These are phyloP conservation scores for Xenus cinereus DNA, from an alignment of 2,113 vertebrate species.

Conservation along the genomic window DNA sequence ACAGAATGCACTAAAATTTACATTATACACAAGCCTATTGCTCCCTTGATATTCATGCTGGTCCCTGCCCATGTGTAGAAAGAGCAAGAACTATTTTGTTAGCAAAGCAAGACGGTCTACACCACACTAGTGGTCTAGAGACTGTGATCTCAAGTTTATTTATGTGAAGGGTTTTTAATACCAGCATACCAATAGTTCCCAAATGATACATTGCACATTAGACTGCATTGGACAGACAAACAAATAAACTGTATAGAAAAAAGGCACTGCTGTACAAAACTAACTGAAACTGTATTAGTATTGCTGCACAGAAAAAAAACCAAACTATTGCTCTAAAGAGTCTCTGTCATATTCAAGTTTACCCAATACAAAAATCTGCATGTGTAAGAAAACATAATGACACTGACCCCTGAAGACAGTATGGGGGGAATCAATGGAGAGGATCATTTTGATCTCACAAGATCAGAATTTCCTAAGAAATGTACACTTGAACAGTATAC, in stretches of 20 bases:
- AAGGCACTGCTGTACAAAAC: background rate
- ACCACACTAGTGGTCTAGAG: rapidly evolving
- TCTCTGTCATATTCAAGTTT: background rate
- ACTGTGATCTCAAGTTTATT: background rate
- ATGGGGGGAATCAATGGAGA: background rate
- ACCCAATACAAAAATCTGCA: background rate
- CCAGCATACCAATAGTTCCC: background rate
- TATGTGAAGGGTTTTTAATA: background rate
- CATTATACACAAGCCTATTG: background rate
- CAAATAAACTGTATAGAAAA: background rate
- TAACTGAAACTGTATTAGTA: background rate
- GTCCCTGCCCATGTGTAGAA: background rate
- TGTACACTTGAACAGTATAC: rapidly evolving
- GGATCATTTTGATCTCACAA: background rate
- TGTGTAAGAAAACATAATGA: background rate
- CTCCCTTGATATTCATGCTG: background rate
- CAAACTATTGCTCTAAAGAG: background rate
- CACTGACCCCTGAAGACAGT: background rate
- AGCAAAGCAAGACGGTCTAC: background rate
- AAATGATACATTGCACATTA: background rate
- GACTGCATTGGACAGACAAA: background rate
- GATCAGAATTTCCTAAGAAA: background rate
- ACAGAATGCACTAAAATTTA: background rate
- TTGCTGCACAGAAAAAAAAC: background rate
- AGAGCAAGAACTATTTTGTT: background rate